phyloP scores from a whole-genome alignment of 2,113 vertebrate species.

The Dasyprocta punctata region DNA sequence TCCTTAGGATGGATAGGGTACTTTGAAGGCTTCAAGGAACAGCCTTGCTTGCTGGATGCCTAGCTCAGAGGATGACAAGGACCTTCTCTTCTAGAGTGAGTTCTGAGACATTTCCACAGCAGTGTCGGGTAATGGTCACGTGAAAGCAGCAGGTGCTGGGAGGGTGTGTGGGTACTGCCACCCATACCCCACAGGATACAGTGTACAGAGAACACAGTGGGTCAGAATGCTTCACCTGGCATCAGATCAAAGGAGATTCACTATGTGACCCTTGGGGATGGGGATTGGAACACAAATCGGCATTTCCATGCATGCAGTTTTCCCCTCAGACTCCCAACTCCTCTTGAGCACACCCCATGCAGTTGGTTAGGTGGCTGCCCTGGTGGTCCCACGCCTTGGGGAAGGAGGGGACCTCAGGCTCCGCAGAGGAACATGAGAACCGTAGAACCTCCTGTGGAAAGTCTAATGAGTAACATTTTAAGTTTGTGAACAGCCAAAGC shows the following conservation, averaged over 20 bases:
- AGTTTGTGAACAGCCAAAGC: not conserved
- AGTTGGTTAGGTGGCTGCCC: not conserved
- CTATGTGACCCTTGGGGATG: not conserved
- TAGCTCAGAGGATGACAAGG: not conserved
- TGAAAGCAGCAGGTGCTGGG: too few species aligned
- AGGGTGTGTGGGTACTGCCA: not conserved
- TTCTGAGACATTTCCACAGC: not conserved
- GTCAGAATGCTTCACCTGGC: not conserved
- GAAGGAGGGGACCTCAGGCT: not conserved
- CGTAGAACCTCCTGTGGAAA: slow-evolving; percentile 36
- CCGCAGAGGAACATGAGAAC: not conserved
- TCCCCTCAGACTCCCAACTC: not conserved
- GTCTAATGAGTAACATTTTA: slow-evolving; percentile 63
- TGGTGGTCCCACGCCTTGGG: not conserved
- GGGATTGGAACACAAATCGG: not conserved
- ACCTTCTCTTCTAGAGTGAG: not conserved
- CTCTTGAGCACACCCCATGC: not conserved
- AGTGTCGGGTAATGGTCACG: not conserved
- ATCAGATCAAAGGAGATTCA: not conserved
- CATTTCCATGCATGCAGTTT: not conserved
- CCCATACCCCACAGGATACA: fast-evolving
- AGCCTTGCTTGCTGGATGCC: not conserved
- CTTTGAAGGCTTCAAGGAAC: not conserved
- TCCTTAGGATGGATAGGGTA: too few species aligned
- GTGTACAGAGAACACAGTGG: not conserved